Evolutionary conservation across 2,888 invertebrate genomes (phyloP).

Genomic region (Mesorhabditis spiculigera): DNA sequence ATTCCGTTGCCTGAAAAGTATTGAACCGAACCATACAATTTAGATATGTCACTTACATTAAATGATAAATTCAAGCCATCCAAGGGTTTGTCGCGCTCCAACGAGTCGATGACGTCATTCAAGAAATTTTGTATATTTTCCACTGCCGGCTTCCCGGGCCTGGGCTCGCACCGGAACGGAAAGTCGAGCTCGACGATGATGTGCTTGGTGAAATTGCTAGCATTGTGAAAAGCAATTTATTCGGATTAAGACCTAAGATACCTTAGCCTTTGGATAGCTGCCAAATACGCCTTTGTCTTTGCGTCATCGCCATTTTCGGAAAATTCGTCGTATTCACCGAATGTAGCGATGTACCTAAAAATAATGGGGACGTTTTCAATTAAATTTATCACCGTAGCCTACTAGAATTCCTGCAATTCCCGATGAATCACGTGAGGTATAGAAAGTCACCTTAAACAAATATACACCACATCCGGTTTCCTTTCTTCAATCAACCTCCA

Average conservation of each 20-base stretch:
- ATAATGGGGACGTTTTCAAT: too few relatives aligned
- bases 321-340: not conserved
- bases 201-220: not conserved
- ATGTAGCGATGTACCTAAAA: not conserved
- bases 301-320: not conserved
- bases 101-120: not conserved
- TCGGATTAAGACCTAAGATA: not conserved
- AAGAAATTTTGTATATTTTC: not conserved
- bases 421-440: not conserved
- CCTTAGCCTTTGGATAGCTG: not conserved
- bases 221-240: not conserved
- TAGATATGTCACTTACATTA: not conserved
- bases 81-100: not conserved
- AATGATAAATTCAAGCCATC: not conserved
- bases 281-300: not conserved
- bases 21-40: not conserved
- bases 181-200: not conserved
- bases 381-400: too few relatives aligned
- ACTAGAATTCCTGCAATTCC: too few relatives aligned
- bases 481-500: not conserved
- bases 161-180: not conserved
- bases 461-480: not conserved
- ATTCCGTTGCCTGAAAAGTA: not conserved
- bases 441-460: conserved; percentile 1
- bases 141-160: not conserved